Conservation (phyloP, 2,888 invertebrate species). For the Sinhomidia bicolor region DNA sequence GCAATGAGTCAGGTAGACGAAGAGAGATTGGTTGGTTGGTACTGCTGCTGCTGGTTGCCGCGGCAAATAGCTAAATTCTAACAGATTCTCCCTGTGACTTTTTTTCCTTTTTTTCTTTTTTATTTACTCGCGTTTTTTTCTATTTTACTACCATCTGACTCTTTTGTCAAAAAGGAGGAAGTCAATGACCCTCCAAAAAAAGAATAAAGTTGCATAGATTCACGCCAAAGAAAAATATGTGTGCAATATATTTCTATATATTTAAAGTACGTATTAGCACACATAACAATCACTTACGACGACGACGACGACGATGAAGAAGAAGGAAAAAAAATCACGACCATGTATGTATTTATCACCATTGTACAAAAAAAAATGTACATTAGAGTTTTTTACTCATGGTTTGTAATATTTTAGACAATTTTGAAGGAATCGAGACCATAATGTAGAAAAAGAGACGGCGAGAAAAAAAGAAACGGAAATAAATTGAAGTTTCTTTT, state of each 20-base stretch:
- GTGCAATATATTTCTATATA: neutral
- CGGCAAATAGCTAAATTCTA: neutral
- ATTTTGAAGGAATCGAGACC: no score
- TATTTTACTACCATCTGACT: conserved; percentile 44
- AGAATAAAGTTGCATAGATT: neutral
- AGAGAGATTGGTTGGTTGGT: neutral
- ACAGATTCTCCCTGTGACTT: conserved; percentile 42
- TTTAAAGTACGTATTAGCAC: no score
- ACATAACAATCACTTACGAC: no score
- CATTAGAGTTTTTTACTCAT: no score
- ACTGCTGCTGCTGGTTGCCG: neutral
- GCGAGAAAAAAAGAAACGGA: no score
- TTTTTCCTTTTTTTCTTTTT: neutral
- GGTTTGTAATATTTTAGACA: no score
- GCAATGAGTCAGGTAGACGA: conserved; percentile 35
- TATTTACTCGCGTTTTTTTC: conserved; percentile 36
- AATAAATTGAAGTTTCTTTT: no score
- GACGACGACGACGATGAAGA: no score
- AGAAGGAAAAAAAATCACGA: no score
- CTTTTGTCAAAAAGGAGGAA: conserved; percentile 37
- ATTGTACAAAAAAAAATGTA: no score
- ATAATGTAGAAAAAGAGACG: no score
- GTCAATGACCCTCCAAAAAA: conserved; percentile 44
- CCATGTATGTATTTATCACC: no score
- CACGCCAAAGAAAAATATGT: neutral